A percentile compares a stretch with the other conserved stretches of the same genome.
phyloP scores from a whole-genome alignment of 2,113 vertebrate species.

The Nothoprocta pentlandii region DNA sequence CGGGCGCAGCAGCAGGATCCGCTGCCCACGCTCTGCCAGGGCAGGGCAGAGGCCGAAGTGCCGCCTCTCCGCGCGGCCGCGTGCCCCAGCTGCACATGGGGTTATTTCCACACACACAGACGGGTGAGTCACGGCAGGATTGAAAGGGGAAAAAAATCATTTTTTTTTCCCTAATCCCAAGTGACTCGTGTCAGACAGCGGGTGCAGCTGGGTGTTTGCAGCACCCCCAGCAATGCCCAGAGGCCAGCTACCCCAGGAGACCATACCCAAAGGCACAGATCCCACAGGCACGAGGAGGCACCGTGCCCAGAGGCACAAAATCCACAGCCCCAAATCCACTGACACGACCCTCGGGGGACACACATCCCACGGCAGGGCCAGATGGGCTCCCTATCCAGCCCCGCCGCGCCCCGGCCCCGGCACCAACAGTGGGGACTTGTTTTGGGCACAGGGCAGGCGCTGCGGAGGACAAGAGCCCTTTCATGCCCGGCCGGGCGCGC shows the following conservation, averaged over 20 bases:
- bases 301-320: background rate
- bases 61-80: background rate
- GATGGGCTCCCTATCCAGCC: too few species aligned
- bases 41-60: too few species aligned
- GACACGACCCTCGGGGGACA: background rate
- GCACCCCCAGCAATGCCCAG: background rate
- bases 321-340: background rate
- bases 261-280: fast-evolving
- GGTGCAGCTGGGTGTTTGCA: background rate
- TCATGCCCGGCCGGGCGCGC: background rate
- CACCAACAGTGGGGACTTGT: conserved; percentile 29
- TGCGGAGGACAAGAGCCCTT: conserved; percentile 54
- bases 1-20: too few species aligned
- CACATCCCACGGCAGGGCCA: too few species aligned
- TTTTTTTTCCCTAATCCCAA: background rate
- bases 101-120: conserved; percentile 52
- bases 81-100: fast-evolving
- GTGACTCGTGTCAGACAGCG: background rate
- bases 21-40: too few species aligned
- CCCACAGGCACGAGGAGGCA: background rate
- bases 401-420: background rate
- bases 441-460: background rate
- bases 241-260: background rate
- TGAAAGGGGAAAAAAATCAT: background rate
- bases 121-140: conserved; percentile 6